Evolutionary conservation across 2,113 vertebrate species (phyloP).

Genomic region (Zapornia atra): DNA sequence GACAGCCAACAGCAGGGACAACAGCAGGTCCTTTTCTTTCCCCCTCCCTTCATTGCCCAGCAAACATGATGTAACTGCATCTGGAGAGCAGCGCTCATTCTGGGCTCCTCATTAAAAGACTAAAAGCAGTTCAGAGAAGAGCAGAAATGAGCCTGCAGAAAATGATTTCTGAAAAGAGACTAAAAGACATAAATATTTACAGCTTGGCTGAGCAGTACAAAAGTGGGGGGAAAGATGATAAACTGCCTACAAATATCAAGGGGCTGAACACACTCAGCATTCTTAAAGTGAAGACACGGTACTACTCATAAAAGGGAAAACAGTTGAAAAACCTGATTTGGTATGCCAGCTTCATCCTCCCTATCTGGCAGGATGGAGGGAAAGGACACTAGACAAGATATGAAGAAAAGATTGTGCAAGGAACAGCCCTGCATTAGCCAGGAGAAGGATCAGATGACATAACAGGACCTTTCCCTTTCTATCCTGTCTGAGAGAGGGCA

Average conservation of each 20-base stretch:
- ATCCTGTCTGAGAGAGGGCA: not conserved
- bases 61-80: not conserved
- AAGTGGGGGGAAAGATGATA: not conserved
- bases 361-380: not conserved
- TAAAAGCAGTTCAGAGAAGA: slow-evolving; percentile 2
- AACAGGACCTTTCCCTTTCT: not conserved
- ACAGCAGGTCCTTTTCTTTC: not conserved
- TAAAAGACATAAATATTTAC: not conserved
- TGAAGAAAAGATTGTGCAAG: not conserved
- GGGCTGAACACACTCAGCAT: not conserved
- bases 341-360: not conserved
- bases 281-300: not conserved
- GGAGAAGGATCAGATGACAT: not conserved
- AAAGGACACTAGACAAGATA: not conserved
- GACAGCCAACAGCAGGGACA: not conserved
- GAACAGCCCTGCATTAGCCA: not conserved
- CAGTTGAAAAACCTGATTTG: not conserved
- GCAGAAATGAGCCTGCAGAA: not conserved
- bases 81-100: not conserved
- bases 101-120: not conserved
- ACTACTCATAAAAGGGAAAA: not conserved
- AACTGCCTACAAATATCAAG: not conserved
- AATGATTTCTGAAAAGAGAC: not conserved
- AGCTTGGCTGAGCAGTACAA: not conserved
- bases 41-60: not conserved